phyloP scores from a whole-genome alignment of 2,113 vertebrate genomes.

The Meleagris gallopavo region DNA sequence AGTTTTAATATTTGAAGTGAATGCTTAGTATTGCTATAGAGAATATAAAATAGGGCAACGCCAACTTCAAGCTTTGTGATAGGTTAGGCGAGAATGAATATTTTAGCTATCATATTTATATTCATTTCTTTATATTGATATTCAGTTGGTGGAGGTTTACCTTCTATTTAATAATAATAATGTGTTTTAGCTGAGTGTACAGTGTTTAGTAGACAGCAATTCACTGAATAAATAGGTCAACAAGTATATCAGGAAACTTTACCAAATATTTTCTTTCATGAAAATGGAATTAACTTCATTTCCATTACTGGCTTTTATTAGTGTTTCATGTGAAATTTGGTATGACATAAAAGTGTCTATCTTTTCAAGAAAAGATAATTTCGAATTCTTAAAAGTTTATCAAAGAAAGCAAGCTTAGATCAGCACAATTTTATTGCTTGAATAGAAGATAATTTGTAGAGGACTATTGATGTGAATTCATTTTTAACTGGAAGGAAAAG shows the following conservation, averaged over 20 bases:
- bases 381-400: neutral
- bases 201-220: neutral
- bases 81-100: neutral
- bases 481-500: neutral
- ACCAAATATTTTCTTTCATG: slow-evolving; percentile 11
- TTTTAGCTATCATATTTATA: neutral
- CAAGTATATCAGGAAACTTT: neutral
- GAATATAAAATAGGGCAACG: neutral
- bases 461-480: neutral
- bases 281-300: slow-evolving; percentile 6
- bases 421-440: neutral
- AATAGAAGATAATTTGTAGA: neutral
- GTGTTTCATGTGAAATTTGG: neutral
- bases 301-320: neutral
- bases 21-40: rapidly evolving
- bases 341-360: neutral
- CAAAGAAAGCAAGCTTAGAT: neutral
- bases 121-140: neutral
- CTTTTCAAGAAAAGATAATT: neutral
- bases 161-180: neutral
- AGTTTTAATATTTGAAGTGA: neutral
- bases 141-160: rapidly evolving
- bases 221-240: neutral
- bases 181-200: neutral
- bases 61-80: neutral